These are phyloP conservation scores for Cuniculus paca DNA, from an alignment of 2,797 vertebrate species.

Conservation along the genomic window DNA sequence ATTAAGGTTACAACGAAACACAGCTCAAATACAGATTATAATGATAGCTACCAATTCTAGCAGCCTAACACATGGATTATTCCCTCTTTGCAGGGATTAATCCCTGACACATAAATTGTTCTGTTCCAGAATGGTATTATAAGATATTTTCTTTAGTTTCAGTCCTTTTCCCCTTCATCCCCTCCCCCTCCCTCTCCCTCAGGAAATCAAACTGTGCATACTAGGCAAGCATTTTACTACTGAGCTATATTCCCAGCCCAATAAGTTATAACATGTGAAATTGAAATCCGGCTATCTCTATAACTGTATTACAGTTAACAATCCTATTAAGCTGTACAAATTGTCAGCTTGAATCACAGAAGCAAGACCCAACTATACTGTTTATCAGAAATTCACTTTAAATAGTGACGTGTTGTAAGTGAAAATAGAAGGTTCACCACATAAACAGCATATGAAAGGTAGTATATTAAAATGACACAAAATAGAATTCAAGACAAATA, in stretches of 20 bases:
- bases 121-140: neutral
- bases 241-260: neutral
- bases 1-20: neutral
- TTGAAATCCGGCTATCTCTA: neutral
- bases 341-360: neutral
- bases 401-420: neutral
- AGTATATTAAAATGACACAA: neutral
- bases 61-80: neutral
- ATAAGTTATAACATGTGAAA: neutral
- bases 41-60: neutral
- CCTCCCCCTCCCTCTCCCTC: neutral
- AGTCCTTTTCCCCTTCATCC: too few relatives aligned
- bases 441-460: neutral
- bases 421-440: neutral
- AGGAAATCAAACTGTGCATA: neutral
- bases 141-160: neutral
- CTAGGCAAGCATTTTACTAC: neutral
- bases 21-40: neutral
- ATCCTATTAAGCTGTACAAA: neutral
- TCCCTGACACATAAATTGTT: neutral
- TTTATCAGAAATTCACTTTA: conserved; percentile 34
- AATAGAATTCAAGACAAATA: neutral
- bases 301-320: neutral
- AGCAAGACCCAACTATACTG: neutral
- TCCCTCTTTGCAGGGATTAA: neutral